Evolutionary conservation across 2,888 invertebrate species (phyloP).

Genomic region (Thecophora atra): DNA sequence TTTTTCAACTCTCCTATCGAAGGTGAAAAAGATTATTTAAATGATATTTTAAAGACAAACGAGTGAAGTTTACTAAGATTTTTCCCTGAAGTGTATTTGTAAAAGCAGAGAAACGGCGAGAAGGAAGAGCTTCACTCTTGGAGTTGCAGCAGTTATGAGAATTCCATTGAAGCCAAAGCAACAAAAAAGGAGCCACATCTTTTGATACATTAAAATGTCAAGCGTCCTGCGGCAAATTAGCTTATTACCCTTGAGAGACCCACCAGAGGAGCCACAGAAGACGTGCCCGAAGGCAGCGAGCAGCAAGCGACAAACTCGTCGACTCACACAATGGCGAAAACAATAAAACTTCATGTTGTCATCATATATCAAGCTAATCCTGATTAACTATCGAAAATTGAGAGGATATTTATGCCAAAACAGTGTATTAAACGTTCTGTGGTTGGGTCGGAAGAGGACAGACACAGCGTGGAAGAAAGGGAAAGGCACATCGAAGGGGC

Average conservation of each 20-base stretch:
- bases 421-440: conserved; percentile 40
- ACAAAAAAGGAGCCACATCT: not conserved
- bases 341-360: conserved; percentile 53
- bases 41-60: no score
- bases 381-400: conserved; percentile 56
- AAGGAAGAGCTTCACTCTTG: not conserved
- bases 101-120: not conserved
- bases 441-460: not conserved
- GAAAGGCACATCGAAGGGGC: not conserved
- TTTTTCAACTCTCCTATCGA: not conserved
- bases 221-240: conserved; percentile 35
- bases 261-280: not conserved
- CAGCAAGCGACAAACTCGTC: not conserved
- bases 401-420: conserved; percentile 45
- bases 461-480: not conserved
- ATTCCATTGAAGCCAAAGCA: not conserved
- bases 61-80: not conserved
- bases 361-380: conserved; percentile 59
- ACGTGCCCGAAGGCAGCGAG: conserved; percentile 8
- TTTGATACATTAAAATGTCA: conserved; percentile 13
- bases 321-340: conserved; percentile 29
- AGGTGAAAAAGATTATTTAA: not conserved
- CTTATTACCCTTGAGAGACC: conserved; percentile 18
- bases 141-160: no score
- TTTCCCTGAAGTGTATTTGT: not conserved